These are phyloP conservation scores for Egretta garzetta DNA, from an alignment of 2,113 vertebrate species.

Conservation along the genomic window DNA sequence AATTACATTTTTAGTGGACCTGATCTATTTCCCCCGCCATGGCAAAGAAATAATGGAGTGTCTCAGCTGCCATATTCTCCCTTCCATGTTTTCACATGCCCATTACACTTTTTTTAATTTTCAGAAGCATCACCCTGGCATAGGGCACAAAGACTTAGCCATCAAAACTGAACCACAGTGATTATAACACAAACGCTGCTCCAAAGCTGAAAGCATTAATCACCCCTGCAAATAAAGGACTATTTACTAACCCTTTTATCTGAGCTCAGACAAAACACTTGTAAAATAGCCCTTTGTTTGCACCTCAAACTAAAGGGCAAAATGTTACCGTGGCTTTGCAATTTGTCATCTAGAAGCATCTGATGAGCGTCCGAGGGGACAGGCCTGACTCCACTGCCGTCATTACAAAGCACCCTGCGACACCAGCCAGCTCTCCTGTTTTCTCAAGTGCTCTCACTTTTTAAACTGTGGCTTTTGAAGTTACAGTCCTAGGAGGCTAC, in stretches of 20 bases:
- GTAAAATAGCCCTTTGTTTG: background rate
- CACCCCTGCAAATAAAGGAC: background rate
- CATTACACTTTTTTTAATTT: background rate
- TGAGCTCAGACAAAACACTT: background rate
- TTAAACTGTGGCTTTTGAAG: background rate
- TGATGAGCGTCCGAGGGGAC: background rate
- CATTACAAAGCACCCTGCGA: background rate
- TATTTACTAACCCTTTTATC: background rate
- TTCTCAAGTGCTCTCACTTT: background rate
- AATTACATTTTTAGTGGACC: background rate
- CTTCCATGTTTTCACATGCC: background rate
- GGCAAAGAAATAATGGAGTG: background rate
- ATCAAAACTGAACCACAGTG: background rate
- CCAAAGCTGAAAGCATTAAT: background rate
- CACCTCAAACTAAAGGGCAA: background rate
- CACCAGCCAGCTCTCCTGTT: background rate
- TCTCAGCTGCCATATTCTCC: background rate
- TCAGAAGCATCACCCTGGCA: background rate
- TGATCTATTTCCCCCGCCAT: background rate
- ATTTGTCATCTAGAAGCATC: background rate
- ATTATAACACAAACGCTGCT: background rate
- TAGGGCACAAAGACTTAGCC: background rate
- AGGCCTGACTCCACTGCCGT: background rate
- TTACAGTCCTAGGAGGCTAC: background rate
- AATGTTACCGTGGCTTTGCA: background rate